phyloP scores from a whole-genome alignment of 2,113 vertebrate genomes.

The Penelope pileata region DNA sequence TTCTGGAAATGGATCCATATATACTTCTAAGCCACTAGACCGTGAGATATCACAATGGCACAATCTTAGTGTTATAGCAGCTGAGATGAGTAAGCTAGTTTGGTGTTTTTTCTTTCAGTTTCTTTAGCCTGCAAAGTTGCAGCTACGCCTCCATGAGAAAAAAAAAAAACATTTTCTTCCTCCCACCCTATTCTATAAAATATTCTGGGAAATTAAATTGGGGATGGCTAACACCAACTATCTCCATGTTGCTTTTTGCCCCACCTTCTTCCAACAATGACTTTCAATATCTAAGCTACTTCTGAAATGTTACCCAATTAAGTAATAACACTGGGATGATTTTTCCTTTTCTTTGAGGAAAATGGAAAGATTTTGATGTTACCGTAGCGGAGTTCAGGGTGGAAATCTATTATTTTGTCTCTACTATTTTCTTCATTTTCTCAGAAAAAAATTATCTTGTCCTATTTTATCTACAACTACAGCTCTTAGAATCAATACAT shows the following conservation, averaged over 20 bases:
- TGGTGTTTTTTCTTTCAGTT: neutral
- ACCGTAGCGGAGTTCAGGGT: neutral
- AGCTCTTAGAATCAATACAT: neutral
- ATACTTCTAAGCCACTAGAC: slow-evolving; percentile 83
- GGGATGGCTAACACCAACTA: neutral
- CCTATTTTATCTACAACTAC: neutral
- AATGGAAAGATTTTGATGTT: neutral
- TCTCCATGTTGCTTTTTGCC: neutral
- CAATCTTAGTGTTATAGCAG: slow-evolving; percentile 84
- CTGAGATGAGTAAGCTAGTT: slow-evolving; percentile 83
- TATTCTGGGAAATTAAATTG: neutral
- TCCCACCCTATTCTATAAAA: neutral
- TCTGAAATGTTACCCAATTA: neutral
- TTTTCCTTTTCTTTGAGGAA: neutral
- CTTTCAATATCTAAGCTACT: neutral
- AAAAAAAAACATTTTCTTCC: neutral
- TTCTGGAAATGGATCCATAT: slow-evolving; percentile 85
- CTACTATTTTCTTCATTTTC: neutral
- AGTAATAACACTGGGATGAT: neutral
- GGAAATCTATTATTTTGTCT: neutral
- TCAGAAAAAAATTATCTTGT: neutral
- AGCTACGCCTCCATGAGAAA: neutral
- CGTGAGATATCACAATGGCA: slow-evolving; percentile 85
- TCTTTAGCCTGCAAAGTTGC: neutral
- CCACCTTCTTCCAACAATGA: neutral